phyloP scores from a whole-genome alignment of 1,140 invertebrate species.

The Acromyrmex heyeri region DNA sequence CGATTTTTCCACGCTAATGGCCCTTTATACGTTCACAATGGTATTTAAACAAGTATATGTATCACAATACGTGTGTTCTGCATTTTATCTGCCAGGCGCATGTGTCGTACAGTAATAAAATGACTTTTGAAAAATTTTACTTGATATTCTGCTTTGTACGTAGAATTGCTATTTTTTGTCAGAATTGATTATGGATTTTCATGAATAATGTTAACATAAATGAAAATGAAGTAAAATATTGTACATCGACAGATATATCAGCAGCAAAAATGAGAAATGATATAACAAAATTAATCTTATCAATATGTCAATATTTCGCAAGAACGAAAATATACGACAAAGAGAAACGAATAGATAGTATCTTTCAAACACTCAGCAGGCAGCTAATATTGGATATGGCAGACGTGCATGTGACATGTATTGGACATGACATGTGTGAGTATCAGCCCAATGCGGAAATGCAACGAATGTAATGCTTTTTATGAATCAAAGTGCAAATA shows the following conservation, averaged over 20 bases:
- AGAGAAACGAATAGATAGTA: conserved; percentile 11
- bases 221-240: not conserved
- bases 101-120: not conserved
- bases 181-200: not conserved
- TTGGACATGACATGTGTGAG: conserved; percentile 10
- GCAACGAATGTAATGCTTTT: conserved; percentile 16
- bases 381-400: conserved; percentile 25
- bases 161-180: not conserved
- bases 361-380: conserved; percentile 1
- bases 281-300: not conserved
- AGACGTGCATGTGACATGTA: conserved; percentile 17
- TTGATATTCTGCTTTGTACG: not conserved
- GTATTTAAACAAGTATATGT: conserved; percentile 18
- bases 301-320: not conserved
- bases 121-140: conserved; percentile 17
- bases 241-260: not conserved
- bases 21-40: conserved; percentile 53
- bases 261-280: not conserved
- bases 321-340: conserved; percentile 2
- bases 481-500: conserved; percentile 38
- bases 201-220: not conserved
- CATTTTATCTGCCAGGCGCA: conserved; percentile 28
- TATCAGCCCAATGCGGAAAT: conserved; percentile 6
- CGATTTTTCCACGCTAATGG: conserved; percentile 52
- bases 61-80: conserved; percentile 20